Conservation (phyloP, 2,797 vertebrate genomes). For the Emys orbicularis region DNA sequence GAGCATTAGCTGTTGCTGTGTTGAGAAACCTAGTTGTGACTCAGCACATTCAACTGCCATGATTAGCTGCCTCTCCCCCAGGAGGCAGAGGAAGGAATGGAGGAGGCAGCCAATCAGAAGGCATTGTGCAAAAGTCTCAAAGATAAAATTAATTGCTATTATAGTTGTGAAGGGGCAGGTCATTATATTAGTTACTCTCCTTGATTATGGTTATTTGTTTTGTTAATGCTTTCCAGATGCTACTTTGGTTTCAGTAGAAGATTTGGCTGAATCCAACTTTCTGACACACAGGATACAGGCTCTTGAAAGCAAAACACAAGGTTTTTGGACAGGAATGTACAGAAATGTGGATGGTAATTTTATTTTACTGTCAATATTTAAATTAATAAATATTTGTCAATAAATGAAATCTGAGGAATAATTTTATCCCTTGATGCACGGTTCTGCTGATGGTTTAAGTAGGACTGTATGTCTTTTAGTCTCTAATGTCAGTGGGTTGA, state of each 20-base stretch:
- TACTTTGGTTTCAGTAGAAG: slow-evolving; percentile 86
- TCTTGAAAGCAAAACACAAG: slow-evolving; percentile 82
- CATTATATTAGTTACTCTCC: fast-evolving
- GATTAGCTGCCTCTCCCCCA: not conserved
- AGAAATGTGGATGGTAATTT: slow-evolving; percentile 85
- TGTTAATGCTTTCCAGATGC: slow-evolving; percentile 79
- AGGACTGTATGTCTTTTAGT: not conserved
- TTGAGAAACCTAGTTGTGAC: not conserved
- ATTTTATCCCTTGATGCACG: not conserved
- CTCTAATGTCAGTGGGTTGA: not conserved
- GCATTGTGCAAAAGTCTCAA: not conserved
- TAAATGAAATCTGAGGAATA: not conserved
- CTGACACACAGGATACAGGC: slow-evolving; percentile 84
- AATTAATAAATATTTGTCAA: not conserved
- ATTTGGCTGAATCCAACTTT: slow-evolving; percentile 85
- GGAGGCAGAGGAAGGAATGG: not conserved
- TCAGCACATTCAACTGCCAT: not conserved
- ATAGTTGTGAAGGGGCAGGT: not conserved
- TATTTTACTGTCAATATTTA: not conserved
- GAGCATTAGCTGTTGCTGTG: not conserved
- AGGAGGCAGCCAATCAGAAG: not conserved
- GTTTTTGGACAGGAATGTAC: slow-evolving; percentile 92
- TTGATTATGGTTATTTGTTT: not conserved
- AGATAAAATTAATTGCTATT: not conserved
- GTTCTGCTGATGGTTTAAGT: not conserved